Evolutionary conservation across 2,113 vertebrate species (phyloP).

Genomic region (Patagioenas fasciata): DNA sequence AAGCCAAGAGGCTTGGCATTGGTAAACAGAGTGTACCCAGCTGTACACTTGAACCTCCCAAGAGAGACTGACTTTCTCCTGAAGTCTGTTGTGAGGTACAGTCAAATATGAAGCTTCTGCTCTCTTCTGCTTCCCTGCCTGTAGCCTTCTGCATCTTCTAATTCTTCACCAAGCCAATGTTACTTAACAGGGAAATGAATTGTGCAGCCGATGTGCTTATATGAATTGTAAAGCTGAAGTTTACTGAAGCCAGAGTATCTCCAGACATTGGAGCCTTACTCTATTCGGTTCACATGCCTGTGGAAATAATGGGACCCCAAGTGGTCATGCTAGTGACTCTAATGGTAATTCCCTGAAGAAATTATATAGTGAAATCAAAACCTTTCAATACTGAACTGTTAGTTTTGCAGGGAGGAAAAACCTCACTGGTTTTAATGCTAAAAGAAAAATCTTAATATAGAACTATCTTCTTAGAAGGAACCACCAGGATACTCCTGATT

Average conservation of each 20-base stretch:
- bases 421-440: not conserved
- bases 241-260: not conserved
- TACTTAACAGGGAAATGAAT: slow-evolving; percentile 9
- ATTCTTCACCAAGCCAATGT: not conserved
- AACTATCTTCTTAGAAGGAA: not conserved
- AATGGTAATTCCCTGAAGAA: not conserved
- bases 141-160: not conserved
- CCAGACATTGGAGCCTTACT: not conserved
- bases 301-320: not conserved
- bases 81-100: not conserved
- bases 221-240: slow-evolving; percentile 19
- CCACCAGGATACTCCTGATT: not conserved
- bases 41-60: not conserved
- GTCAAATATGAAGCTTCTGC: not conserved
- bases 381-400: not conserved
- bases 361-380: not conserved
- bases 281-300: not conserved
- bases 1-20: not conserved
- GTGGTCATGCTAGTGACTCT: not conserved
- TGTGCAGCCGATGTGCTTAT: not conserved
- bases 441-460: not conserved
- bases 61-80: not conserved
- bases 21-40: not conserved
- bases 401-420: not conserved
- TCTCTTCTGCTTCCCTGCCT: not conserved